Base-by-base conservation (phyloP, 2,797 vertebrate genomes). In the Falco cherrug region DNA sequence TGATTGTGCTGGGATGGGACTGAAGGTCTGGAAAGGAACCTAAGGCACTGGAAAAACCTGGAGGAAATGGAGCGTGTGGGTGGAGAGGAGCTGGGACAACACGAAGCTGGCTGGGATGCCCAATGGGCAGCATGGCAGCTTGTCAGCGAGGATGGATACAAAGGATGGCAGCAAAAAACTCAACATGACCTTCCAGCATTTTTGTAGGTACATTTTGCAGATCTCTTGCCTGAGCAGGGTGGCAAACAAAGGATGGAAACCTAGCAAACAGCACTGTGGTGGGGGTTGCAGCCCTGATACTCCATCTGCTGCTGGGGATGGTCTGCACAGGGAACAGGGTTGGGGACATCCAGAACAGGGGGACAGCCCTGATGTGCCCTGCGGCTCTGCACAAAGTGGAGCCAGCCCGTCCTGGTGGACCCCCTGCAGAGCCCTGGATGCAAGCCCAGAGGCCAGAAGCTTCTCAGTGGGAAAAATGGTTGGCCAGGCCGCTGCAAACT, bases 191-290 rank as follows among this genome's bases (percentile, higher is more conserved):
- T 89, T 51, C 69, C 59, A 54, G 94, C 20, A 22, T n/a, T 90
- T 84, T 95, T 87, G 78, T 37, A 87, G 88, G 67, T 74, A 77
- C n/a, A 70, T 88, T 89, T 68, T 94, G 84, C 82, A 95, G 94
- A 76, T 88, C 61, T 54, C 67, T 93, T 12, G 13, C 84, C 79
- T 75, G 93, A 39, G 57, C 37, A 90, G 86, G 81, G 70, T 15
- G 48, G 68, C 48, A 85, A 93, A 91, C 11, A 74, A 91, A 90
- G 71, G 84, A 70, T 15, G 60, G 73, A 59, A 95, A 75, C 45
- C 28, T 83, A 50, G 57, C 53, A 67, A 90, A 54, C 37, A 84
- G 68, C 60, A 45, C 11, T 13, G 15, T 1, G 2, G 59, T 6
- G 33, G 17, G 41, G 45, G 61, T 47, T 90, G 63, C 37, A 75